These are phyloP conservation scores for Cephus sareptanus DNA, from an alignment of 2,888 invertebrate genomes.

Conservation along the genomic window DNA sequence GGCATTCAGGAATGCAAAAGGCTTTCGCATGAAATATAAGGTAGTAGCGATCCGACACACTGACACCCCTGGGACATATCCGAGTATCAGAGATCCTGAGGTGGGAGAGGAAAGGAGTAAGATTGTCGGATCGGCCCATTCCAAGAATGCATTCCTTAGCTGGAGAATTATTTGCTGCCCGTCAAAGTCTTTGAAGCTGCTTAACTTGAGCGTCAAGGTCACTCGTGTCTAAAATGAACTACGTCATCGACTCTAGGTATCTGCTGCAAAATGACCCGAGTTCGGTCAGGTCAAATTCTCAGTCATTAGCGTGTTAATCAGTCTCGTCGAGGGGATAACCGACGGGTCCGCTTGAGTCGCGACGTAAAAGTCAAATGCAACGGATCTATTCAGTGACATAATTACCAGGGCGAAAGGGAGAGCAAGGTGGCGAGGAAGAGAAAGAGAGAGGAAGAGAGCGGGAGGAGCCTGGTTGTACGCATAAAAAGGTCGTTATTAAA, in stretches of 20 bases:
- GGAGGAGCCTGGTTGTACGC: slow-evolving; percentile 33
- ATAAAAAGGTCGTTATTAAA: slow-evolving; percentile 61
- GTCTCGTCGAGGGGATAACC: slow-evolving; percentile 29
- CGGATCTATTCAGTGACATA: slow-evolving; percentile 58
- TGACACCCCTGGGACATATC: slow-evolving; percentile 26
- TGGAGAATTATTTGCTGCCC: background rate
- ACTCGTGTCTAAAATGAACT: background rate
- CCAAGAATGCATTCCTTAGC: slow-evolving; percentile 23
- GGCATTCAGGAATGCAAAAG: slow-evolving; percentile 50
- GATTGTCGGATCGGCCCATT: slow-evolving; percentile 22
- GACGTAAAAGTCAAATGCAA: slow-evolving; percentile 58
- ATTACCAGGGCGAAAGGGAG: slow-evolving; percentile 44
- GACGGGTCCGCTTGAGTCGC: slow-evolving; percentile 47
- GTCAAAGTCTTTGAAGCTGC: background rate
- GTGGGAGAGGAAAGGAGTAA: background rate
- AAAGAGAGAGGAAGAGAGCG: background rate
- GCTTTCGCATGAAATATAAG: slow-evolving; percentile 38
- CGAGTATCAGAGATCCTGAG: background rate
- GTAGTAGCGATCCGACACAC: slow-evolving; percentile 39
- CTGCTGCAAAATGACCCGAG: background rate
- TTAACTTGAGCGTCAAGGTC: background rate
- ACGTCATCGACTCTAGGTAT: background rate
- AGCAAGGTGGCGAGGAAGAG: background rate
- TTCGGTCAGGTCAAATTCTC: background rate
- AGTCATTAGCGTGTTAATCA: slow-evolving; percentile 44